phyloP scores from a whole-genome alignment of 1,140 invertebrate species.

The Pristionchus pacificus region DNA sequence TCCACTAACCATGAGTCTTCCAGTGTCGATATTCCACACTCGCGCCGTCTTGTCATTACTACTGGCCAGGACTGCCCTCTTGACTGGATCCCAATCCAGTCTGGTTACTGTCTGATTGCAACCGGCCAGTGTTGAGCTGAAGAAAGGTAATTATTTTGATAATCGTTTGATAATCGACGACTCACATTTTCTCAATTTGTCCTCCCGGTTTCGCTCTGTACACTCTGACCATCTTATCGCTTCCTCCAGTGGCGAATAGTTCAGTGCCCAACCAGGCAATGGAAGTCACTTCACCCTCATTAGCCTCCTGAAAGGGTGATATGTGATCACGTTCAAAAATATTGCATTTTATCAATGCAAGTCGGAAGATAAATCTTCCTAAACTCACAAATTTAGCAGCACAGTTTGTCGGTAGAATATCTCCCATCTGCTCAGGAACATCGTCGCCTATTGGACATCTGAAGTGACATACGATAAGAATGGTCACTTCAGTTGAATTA shows the following conservation, averaged over 20 bases:
- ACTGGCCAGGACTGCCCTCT: conserved; percentile 9
- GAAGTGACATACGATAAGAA: too few species aligned
- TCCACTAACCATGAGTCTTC: conserved; percentile 20
- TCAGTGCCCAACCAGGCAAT: conserved; percentile 24
- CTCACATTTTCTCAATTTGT: not conserved
- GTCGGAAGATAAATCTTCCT: too few species aligned
- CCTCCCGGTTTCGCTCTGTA: not conserved
- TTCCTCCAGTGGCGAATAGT: conserved; percentile 24
- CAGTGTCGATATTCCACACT: conserved; percentile 28
- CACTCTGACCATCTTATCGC: conserved; percentile 13
- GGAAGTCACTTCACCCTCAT: conserved; percentile 31
- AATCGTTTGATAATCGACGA: too few species aligned
- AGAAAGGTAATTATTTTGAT: too few species aligned
- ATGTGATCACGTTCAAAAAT: too few species aligned
- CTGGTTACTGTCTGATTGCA: conserved; percentile 21
- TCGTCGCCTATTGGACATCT: not conserved
- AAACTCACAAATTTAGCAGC: not conserved
- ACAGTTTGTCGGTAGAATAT: not conserved
- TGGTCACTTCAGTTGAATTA: too few species aligned
- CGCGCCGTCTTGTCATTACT: conserved; percentile 20
- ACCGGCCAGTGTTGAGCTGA: conserved; percentile 12
- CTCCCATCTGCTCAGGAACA: not conserved
- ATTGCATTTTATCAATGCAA: too few species aligned
- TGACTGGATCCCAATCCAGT: conserved; percentile 16
- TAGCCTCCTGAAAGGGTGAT: conserved; percentile 17